Percentiles rank a stretch among this genome's conserved stretches.
These are phyloP conservation scores for Atractosteus spatula DNA, from an alignment of 2,113 vertebrate genomes.

Conservation along the genomic window DNA sequence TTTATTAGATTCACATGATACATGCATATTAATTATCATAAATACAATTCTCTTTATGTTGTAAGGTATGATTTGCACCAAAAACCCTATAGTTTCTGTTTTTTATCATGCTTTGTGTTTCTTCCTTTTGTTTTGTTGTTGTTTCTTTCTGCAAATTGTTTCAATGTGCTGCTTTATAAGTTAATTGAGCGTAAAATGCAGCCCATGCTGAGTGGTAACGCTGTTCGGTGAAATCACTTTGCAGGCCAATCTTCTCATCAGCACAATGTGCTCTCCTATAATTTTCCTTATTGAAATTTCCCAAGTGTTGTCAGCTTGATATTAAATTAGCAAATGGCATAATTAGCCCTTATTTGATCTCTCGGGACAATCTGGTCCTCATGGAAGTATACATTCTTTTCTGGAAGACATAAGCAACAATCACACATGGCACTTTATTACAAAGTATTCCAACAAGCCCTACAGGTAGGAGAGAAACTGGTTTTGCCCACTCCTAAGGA, in stretches of 20 bases:
- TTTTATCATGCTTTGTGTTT: not conserved
- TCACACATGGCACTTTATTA: too few species aligned
- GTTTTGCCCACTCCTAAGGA: too few species aligned
- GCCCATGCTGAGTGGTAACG: not conserved
- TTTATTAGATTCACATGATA: constrained; percentile 44
- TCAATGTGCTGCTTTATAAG: not conserved
- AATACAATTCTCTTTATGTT: constrained; percentile 10
- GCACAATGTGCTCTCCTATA: not conserved
- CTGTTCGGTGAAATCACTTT: not conserved
- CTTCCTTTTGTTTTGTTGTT: constrained; percentile 1
- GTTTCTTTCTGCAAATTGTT: not conserved
- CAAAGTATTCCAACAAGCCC: too few species aligned
- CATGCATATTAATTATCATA: constrained; percentile 24
- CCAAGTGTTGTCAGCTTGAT: not conserved
- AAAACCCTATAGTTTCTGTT: constrained; percentile 25
- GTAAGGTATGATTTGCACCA: constrained; percentile 39
- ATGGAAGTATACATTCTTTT: not conserved
- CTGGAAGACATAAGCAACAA: too few species aligned
- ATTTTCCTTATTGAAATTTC: not conserved
- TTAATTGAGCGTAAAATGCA: not conserved
- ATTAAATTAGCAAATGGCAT: not conserved
- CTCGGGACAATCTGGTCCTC: not conserved
- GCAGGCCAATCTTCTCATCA: not conserved
- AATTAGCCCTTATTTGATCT: not conserved
- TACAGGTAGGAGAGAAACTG: too few species aligned